Conservation (phyloP, 1,140 invertebrate species). For the Papilio polytes region DNA sequence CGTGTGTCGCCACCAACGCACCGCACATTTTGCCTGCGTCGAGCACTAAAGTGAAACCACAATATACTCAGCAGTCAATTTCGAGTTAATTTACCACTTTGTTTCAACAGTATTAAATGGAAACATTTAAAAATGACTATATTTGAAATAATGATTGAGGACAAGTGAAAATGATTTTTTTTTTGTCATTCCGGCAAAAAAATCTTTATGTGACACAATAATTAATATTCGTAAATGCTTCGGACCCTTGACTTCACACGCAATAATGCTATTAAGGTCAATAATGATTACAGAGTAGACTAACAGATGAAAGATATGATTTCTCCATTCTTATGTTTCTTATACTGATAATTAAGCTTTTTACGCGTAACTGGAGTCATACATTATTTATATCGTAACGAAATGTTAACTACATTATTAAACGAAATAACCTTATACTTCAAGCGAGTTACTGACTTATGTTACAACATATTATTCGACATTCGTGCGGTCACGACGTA, state of each 20-base stretch:
- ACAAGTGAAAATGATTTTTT: not conserved
- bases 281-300: slow-evolving; percentile 38
- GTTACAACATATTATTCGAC: too few relatives aligned
- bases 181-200: not conserved
- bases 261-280: slow-evolving; percentile 38
- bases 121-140: not conserved
- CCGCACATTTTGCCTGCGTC: slow-evolving; percentile 14
- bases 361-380: slow-evolving; percentile 11
- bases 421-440: too few relatives aligned
- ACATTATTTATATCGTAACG: not conserved
- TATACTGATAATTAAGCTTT: slow-evolving; percentile 33
- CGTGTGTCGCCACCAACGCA: not conserved
- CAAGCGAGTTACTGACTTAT: too few relatives aligned
- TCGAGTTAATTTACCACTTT: slow-evolving; percentile 19
- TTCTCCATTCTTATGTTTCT: slow-evolving; percentile 32
- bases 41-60: slow-evolving; percentile 23
- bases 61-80: slow-evolving; percentile 28
- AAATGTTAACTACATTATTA: not conserved
- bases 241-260: slow-evolving; percentile 35
- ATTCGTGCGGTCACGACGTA: too few relatives aligned
- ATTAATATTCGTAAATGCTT: slow-evolving; percentile 34
- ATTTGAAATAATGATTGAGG: not conserved
- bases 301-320: slow-evolving; percentile 37
- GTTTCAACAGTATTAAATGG: not conserved
- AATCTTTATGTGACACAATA: slow-evolving; percentile 32